Evolutionary conservation across 1,140 invertebrate species (phyloP).

Genomic region (Eriosoma lanigerum): DNA sequence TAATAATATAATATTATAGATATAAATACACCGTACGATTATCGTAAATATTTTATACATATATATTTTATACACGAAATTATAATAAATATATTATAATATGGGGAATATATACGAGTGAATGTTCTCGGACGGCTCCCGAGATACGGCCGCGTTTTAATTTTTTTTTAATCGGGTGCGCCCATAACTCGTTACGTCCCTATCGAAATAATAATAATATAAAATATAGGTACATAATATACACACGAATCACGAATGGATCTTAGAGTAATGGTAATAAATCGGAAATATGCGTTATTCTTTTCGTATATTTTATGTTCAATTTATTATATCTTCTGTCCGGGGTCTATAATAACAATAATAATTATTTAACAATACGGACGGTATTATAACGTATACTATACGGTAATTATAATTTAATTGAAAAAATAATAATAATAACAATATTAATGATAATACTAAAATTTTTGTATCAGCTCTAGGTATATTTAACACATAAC

Average conservation of each 20-base stretch:
- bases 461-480: no score
- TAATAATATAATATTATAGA: no score
- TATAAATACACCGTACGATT: no score
- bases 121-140: slow-evolving; percentile 31
- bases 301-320: slow-evolving; percentile 1
- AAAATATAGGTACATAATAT: slow-evolving; percentile 9
- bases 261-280: not conserved
- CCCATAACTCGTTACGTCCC: slow-evolving; percentile 42
- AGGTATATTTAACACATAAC: no score
- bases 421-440: no score
- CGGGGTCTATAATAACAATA: not conserved
- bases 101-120: not conserved
- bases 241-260: no score
- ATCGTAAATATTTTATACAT: not conserved
- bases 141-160: slow-evolving; percentile 36
- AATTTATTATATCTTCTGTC: not conserved
- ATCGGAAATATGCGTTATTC: not conserved
- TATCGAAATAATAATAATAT: slow-evolving; percentile 5
- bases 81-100: slow-evolving; percentile 16
- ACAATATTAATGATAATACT: no score
- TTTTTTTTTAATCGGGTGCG: slow-evolving; percentile 42
- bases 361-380: no score
- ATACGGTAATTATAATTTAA: no score
- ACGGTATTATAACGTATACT: no score
- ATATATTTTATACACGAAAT: not conserved